These are phyloP conservation scores for Otocyon megalotis DNA, from an alignment of 2,113 vertebrate species.

Conservation along the genomic window DNA sequence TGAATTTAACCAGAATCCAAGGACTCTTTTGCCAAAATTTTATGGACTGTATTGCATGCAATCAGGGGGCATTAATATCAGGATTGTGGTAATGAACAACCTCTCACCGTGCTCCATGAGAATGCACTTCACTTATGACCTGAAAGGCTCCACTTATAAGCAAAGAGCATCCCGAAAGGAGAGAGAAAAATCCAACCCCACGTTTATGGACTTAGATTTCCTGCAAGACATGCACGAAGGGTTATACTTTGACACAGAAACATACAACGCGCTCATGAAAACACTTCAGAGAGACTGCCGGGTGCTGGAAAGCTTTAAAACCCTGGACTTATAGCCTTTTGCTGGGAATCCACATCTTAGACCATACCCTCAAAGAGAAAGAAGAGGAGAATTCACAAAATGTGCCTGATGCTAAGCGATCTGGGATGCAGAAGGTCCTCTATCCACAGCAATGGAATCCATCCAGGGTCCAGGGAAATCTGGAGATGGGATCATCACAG, in stretches of 20 bases:
- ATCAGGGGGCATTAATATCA: conserved; percentile 92
- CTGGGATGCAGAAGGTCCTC: conserved; percentile 94
- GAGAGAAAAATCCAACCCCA: conserved; percentile 92
- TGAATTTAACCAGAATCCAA: conserved; percentile 98
- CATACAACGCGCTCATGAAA: conserved; percentile 96
- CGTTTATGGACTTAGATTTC: conserved; percentile 98
- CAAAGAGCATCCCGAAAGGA: conserved; percentile 95
- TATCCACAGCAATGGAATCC: conserved; percentile 99
- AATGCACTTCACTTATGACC: conserved; percentile 97
- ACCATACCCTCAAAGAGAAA: conserved; percentile 91
- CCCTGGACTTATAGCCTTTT: conserved; percentile 99
- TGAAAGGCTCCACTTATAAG: conserved; percentile 97
- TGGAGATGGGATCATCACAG: conserved; percentile 91
- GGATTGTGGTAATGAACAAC: conserved; percentile 98
- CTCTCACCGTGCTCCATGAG: conserved; percentile 93
- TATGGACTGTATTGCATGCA: conserved; percentile 98
- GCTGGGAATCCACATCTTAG: conserved; percentile 95
- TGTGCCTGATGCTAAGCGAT: conserved; percentile 90
- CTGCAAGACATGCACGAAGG: conserved; percentile 97
- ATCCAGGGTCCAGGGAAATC: conserved; percentile 97
- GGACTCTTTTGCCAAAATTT: conserved; percentile 97
- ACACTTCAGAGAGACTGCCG: conserved; percentile 97
- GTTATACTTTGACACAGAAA: conserved; percentile 96
- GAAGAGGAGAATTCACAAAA: conserved; percentile 90
- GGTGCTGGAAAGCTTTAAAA: conserved; percentile 99